Conservation (phyloP, 2,888 invertebrate species). For the Erebia palarica region DNA sequence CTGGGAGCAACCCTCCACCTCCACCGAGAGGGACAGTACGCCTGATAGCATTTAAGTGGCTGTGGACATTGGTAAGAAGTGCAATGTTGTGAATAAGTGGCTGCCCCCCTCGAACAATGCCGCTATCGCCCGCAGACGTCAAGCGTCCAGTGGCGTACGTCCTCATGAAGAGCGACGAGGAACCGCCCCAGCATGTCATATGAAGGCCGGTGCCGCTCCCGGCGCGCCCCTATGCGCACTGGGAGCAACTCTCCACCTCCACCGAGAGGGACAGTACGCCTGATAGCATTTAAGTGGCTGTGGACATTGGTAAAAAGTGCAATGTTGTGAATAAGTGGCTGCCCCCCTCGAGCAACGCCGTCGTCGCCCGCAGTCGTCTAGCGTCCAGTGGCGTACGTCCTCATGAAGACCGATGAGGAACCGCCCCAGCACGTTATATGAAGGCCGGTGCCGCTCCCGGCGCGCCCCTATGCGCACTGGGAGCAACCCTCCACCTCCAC, state of each 20-base stretch:
- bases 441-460: slow-evolving; percentile 92
- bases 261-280: slow-evolving; percentile 72
- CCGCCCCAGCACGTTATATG: slow-evolving; percentile 88
- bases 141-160: slow-evolving; percentile 81
- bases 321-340: neutral
- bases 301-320: slow-evolving; percentile 16
- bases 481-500: slow-evolving; percentile 76
- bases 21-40: slow-evolving; percentile 69
- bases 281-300: slow-evolving; percentile 63
- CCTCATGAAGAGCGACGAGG: slow-evolving; percentile 84
- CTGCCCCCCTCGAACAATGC: too few relatives aligned
- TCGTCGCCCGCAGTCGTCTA: too few relatives aligned
- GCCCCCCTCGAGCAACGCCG: too few relatives aligned
- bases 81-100: neutral
- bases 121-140: too few relatives aligned
- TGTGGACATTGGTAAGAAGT: slow-evolving; percentile 12
- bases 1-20: slow-evolving; percentile 79
- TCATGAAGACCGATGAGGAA: slow-evolving; percentile 84
- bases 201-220: slow-evolving; percentile 94
- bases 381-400: slow-evolving; percentile 82
- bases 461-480: slow-evolving; percentile 82
- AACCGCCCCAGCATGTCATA: slow-evolving; percentile 87
- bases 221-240: slow-evolving; percentile 82
- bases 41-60: slow-evolving; percentile 68
- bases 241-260: slow-evolving; percentile 78